phyloP scores from a whole-genome alignment of 2,888 invertebrate genomes.

The Brenthis daphne region DNA sequence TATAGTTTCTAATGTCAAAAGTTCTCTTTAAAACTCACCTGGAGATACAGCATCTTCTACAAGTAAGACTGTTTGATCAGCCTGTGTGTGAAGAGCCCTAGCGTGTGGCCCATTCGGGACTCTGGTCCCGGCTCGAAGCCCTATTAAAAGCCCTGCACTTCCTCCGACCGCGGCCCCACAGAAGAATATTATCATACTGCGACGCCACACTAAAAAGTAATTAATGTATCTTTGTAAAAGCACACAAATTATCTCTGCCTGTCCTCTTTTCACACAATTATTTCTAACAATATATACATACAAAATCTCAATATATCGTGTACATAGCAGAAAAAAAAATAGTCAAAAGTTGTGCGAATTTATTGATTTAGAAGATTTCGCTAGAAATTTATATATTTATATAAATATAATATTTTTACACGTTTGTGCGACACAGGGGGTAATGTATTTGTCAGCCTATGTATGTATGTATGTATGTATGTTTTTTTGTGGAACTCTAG shows the following conservation, averaged over 20 bases:
- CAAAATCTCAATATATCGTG: too few relatives aligned
- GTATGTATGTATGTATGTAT: too few relatives aligned
- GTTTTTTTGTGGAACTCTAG: too few relatives aligned
- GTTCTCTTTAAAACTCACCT: constrained; percentile 45
- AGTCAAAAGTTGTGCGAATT: too few relatives aligned
- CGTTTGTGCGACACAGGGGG: too few relatives aligned
- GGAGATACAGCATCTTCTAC: constrained; percentile 71
- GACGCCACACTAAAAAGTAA: constrained; percentile 68
- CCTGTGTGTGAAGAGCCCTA: constrained; percentile 66
- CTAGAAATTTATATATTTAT: too few relatives aligned
- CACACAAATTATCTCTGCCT: not conserved
- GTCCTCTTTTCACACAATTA: too few relatives aligned
- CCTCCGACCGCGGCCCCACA: constrained; percentile 64
- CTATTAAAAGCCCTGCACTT: constrained; percentile 60
- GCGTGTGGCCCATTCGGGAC: constrained; percentile 61
- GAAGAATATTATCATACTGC: constrained; percentile 67
- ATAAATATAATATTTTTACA: too few relatives aligned
- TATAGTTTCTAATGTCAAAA: not conserved
- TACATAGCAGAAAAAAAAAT: too few relatives aligned
- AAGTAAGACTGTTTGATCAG: constrained; percentile 69
- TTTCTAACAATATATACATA: too few relatives aligned
- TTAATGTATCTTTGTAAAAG: not conserved
- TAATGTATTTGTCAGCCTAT: too few relatives aligned
- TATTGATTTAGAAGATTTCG: too few relatives aligned
- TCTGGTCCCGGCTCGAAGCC: constrained; percentile 54